Conservation (phyloP, 2,113 vertebrate species). For the Varanus komodoensis region DNA sequence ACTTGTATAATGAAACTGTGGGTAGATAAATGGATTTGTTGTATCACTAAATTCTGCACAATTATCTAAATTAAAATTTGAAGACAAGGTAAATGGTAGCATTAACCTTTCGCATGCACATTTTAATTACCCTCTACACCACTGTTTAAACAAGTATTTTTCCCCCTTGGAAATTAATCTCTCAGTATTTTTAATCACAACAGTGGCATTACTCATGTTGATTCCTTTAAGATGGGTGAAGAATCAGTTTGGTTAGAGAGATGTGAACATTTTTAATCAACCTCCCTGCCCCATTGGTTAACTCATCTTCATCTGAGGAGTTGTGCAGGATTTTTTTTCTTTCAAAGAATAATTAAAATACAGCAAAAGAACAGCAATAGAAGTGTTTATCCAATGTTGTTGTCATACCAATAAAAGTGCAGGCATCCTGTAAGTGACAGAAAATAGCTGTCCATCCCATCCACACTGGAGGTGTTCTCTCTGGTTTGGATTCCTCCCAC, state of each 20-base stretch:
- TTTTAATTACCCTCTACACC: slow-evolving; percentile 63
- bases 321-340: background rate
- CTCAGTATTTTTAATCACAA: slow-evolving; percentile 53
- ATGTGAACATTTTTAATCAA: background rate
- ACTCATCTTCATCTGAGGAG: background rate
- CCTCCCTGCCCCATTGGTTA: background rate
- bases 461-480: background rate
- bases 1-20: slow-evolving; percentile 6
- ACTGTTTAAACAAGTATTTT: slow-evolving; percentile 54
- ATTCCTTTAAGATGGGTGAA: slow-evolving; percentile 27
- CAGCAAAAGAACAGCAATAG: too few species aligned
- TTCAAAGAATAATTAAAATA: background rate
- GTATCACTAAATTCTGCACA: slow-evolving; percentile 46
- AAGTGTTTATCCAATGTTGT: too few species aligned
- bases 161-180: slow-evolving; percentile 47
- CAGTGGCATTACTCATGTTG: slow-evolving; percentile 26
- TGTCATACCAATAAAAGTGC: too few species aligned
- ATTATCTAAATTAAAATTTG: slow-evolving; percentile 61
- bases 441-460: background rate
- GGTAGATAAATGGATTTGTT: slow-evolving; percentile 41
- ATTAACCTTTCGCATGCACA: slow-evolving; percentile 67
- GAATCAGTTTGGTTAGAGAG: slow-evolving; percentile 21
- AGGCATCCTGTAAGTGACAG: too few species aligned
- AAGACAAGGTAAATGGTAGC: slow-evolving; percentile 55
- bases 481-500: too few species aligned